Evolutionary conservation across 2,888 invertebrate genomes (phyloP), one percentile per base, ranked within the genome.

Genomic region (Fragum fragum): DNA sequence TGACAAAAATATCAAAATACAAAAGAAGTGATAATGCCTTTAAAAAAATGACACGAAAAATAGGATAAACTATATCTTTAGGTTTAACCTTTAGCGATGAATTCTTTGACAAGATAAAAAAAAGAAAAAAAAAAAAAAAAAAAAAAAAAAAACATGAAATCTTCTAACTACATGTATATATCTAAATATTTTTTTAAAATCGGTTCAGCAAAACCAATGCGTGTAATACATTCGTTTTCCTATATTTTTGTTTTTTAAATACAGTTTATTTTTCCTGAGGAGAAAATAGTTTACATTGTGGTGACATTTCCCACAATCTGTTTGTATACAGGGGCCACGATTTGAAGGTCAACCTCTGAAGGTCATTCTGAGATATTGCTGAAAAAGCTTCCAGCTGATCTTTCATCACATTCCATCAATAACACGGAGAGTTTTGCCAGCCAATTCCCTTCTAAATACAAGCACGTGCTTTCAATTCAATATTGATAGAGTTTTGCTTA

Each of bases 221-320:
- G 7, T 39, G 6, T 14, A 39, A 39, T 39, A 39, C n/a, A n/a
- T n/a, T 9, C 39, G 14, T 9, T 39, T 39, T 9, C 14, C 14
- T 6, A 9, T 39, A 6, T 39, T 6, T 14, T 39, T 39, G 39
- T 39, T 6, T 14, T 9, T 9, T 9, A 39, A 14, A 9, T 47
- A 5, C 2, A 47, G 14, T 47, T 47, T 14, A 47, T 47, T 9
- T 47, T 9, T 16, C 14, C 7, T 6, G 6, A 39, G 39, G n/a
- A 3, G 14, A 47, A 47, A 47, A 47, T 9, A 16, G 47, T 18
- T 18, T 18, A n/a, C n/a, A n/a, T 5, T 47, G 14, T 32, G 16
- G 32, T 63, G 63, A 36, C 63, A 63, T 63, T 63, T 63, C 63
- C 63, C 63, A 63, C 63, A 32, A 63, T 63, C 28, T 63, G 36